Evolutionary conservation across 2,888 invertebrate genomes (phyloP).

Genomic region (Bhutanitis thaidina): DNA sequence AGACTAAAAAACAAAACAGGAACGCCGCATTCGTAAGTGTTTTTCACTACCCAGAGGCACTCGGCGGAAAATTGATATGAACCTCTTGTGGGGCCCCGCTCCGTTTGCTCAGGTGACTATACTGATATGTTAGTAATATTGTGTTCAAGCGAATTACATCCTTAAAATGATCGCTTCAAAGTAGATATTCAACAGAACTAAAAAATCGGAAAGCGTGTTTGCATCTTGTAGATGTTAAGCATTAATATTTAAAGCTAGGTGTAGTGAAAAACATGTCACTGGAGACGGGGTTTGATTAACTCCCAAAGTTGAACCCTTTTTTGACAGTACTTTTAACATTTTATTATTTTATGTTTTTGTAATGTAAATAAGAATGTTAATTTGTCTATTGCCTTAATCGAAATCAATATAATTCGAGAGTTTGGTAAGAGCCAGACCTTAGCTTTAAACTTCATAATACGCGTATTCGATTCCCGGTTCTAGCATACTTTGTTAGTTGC

Average conservation of each 20-base stretch:
- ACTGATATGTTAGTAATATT: constrained; percentile 52
- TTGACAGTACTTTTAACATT: too few species aligned
- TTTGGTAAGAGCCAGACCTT: too few species aligned
- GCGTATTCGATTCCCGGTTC: too few species aligned
- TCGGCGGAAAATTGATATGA: constrained; percentile 76
- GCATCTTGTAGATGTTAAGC: constrained; percentile 45
- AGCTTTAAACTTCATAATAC: too few species aligned
- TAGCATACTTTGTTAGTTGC: too few species aligned
- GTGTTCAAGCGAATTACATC: constrained; percentile 34
- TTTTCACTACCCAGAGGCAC: constrained; percentile 70
- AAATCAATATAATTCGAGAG: too few species aligned
- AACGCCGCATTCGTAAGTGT: constrained; percentile 56
- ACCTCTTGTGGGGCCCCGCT: constrained; percentile 64
- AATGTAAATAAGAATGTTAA: too few species aligned
- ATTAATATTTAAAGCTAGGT: constrained; percentile 53
- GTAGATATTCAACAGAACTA: constrained; percentile 29
- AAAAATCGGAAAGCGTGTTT: constrained; percentile 51
- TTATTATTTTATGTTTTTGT: too few species aligned
- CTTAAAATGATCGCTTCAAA: constrained; percentile 31
- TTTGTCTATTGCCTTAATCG: too few species aligned
- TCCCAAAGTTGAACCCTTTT: too few species aligned
- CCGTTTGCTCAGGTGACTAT: constrained; percentile 67
- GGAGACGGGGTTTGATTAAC: too few species aligned
- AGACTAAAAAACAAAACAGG: constrained; percentile 28
- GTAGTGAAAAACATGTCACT: too few species aligned